Base-by-base conservation (phyloP, 2,797 vertebrate genomes). In the Trematomus bernacchii region DNA sequence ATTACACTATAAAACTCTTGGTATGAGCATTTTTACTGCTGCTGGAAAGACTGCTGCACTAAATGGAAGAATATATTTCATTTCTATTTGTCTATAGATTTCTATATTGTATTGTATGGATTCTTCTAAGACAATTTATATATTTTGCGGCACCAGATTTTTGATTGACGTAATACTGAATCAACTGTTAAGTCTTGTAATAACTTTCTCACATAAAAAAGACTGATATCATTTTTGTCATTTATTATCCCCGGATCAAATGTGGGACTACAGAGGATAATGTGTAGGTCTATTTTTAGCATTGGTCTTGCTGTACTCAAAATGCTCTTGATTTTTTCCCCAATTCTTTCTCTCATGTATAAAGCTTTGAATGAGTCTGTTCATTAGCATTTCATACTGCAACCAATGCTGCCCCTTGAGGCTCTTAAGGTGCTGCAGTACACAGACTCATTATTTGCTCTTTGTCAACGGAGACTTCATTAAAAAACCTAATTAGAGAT, bases 401-500 rank as follows among this genome's bases (percentile, higher is more conserved):
- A 89, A 79, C 84, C 80, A 74, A 55, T 73, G 66, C 79, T 81
- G 69, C 87, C 90, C 85, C 88, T 67, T 63, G 83, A 90, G 90
- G 62, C 85, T 85, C 75, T 83, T 79, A 79, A 88, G 86, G 79
- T 87, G 87, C 57, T 81, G 84, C 75, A 82, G 76, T 84, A 86
- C 67, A 88, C 77, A 89, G 76, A 83, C 87, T 91, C 84, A 78
- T 93, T 92, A 93, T 93, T 93, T 91, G 87, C 82, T 92, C 86
- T 85, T 86, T 91, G 90, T 93, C 89, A 89, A 87, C 82, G 70
- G 88, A 89, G 86, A 79, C 85, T 92, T 92, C 80, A 93, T 93
- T 93, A 87, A 83, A 91, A 91, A 89, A 89, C 23, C 71, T 90
- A 94, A 94, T 93, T 94, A 93, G 76, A 68, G 79, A 89, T 89